A percentile compares a stretch with the other conserved stretches of the same genome.
phyloP scores from a whole-genome alignment of 2,888 invertebrate genomes.

The Eupithecia dodoneata region DNA sequence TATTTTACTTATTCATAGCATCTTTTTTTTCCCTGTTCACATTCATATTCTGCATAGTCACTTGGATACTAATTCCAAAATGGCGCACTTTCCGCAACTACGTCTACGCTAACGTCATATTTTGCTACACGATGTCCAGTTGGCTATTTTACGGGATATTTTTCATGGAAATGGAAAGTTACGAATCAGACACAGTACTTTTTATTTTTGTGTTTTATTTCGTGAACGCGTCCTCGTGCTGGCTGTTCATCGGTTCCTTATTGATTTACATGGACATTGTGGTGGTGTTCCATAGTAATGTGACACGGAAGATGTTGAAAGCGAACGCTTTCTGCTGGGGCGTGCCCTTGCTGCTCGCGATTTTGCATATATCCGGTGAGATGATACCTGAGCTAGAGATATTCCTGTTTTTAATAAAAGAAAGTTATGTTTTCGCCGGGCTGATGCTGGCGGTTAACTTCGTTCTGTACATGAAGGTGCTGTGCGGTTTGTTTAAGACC shows the following conservation, averaged over 20 bases:
- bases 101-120: conserved; percentile 28
- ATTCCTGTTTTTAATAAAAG: conserved; percentile 12
- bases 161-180: neutral
- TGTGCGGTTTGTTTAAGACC: conserved; percentile 22
- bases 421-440: conserved; percentile 15
- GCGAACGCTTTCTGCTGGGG: conserved; percentile 39
- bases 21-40: conserved; percentile 22
- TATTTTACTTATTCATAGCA: neutral
- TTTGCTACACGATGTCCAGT: conserved; percentile 20
- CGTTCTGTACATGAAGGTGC: conserved; percentile 19
- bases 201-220: conserved; percentile 21
- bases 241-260: conserved; percentile 35
- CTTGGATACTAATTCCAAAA: conserved; percentile 27
- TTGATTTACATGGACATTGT: conserved; percentile 41
- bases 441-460: conserved; percentile 24
- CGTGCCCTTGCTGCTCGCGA: conserved; percentile 15
- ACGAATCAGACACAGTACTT: neutral
- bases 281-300: conserved; percentile 30
- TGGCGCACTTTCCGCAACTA: conserved; percentile 34
- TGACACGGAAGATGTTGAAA: conserved; percentile 34
- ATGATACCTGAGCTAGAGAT: neutral
- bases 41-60: conserved; percentile 21
- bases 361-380: conserved; percentile 17
- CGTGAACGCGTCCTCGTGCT: conserved; percentile 33
- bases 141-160: conserved; percentile 5